Evolutionary conservation across 2,888 invertebrate genomes (phyloP).

Genomic region (Byasa hedistus): DNA sequence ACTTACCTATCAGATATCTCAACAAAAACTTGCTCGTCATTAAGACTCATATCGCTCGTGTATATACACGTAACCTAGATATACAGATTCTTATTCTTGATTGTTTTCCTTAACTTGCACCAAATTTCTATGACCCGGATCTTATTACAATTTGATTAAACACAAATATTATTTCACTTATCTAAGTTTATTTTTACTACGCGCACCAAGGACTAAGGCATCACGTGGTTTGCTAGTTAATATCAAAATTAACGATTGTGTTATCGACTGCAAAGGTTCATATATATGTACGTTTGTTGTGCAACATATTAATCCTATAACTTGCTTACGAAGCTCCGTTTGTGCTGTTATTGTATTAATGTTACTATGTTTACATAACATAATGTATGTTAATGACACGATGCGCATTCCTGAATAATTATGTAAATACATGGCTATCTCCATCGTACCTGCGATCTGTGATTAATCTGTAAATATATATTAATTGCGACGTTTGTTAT

Average conservation of each 20-base stretch:
- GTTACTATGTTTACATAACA: slow-evolving; percentile 13
- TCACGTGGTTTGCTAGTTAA: not conserved
- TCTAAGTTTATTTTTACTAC: not conserved
- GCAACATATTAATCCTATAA: slow-evolving; percentile 19
- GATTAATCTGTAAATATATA: not conserved
- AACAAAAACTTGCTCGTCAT: too few relatives aligned
- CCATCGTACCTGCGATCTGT: not conserved
- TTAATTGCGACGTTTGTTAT: not conserved
- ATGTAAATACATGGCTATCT: slow-evolving; percentile 7
- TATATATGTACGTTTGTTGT: not conserved
- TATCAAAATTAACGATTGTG: not conserved
- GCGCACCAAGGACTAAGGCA: not conserved
- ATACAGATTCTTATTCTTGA: too few relatives aligned
- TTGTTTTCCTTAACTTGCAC: too few relatives aligned
- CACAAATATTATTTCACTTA: too few relatives aligned
- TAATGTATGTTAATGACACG: slow-evolving; percentile 13
- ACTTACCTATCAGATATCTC: too few relatives aligned
- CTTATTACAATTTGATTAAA: too few relatives aligned
- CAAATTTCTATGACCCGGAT: too few relatives aligned
- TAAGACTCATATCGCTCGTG: too few relatives aligned
- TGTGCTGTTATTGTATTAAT: slow-evolving; percentile 13
- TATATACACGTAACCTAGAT: too few relatives aligned
- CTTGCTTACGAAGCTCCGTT: slow-evolving; percentile 23
- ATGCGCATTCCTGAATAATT: slow-evolving; percentile 17
- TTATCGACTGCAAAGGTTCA: not conserved